Conservation (phyloP, 2,797 vertebrate species). For the Mus caroli region DNA sequence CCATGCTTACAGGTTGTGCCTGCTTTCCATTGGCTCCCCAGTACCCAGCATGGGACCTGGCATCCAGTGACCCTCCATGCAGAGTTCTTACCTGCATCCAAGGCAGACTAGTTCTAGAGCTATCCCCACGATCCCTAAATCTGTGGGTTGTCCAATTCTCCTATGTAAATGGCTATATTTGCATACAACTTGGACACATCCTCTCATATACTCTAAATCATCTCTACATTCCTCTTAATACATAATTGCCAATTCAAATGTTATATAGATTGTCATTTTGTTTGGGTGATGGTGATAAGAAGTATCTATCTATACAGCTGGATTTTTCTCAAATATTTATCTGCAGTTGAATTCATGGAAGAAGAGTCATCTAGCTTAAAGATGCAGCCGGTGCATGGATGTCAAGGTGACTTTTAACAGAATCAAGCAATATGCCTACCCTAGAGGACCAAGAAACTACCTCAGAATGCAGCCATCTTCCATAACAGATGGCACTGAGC, state of each 20-base stretch:
- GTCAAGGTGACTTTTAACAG: background rate
- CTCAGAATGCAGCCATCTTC: background rate
- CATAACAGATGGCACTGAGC: background rate
- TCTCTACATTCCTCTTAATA: background rate
- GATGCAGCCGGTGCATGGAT: too few relatives aligned
- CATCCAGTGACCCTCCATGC: background rate
- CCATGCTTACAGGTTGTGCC: background rate
- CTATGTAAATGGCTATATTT: background rate
- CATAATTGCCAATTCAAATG: background rate
- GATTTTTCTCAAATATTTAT: background rate
- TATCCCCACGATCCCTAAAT: too few relatives aligned
- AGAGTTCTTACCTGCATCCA: background rate
- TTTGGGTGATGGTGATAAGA: background rate
- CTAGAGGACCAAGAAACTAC: background rate
- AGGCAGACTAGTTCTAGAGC: background rate
- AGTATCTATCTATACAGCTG: background rate
- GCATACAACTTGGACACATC: background rate
- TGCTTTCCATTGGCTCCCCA: background rate
- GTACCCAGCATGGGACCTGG: background rate
- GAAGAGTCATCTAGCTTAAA: background rate
- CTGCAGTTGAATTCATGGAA: background rate
- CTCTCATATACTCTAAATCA: background rate
- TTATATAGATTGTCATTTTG: background rate
- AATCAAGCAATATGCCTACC: background rate
- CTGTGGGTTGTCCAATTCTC: background rate